Percentiles rank a stretch among this genome's conserved stretches.
These are phyloP conservation scores for Oreonectes daqikongensis DNA, from an alignment of 2,797 vertebrate species.

Conservation along the genomic window DNA sequence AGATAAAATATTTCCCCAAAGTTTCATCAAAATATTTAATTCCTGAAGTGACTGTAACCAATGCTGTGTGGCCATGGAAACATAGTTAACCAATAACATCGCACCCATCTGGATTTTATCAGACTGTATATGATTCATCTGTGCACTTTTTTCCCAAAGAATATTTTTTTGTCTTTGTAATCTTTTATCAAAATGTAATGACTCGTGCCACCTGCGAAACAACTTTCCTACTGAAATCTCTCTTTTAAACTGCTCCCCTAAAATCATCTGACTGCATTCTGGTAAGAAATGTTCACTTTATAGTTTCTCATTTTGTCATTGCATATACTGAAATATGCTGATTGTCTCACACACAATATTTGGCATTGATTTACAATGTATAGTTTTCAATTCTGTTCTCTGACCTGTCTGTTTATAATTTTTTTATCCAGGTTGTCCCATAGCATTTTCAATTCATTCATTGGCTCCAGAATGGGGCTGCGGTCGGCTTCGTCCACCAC, in stretches of 20 bases:
- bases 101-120: not conserved
- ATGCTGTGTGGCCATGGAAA: not conserved
- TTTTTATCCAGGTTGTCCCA: conserved; percentile 93
- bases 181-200: not conserved
- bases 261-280: not conserved
- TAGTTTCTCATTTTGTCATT: no score
- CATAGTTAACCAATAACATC: not conserved
- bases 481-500: conserved; percentile 87
- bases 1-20: not conserved
- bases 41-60: not conserved
- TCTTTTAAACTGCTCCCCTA: no score
- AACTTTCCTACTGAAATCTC: not conserved
- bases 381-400: not conserved
- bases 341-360: no score
- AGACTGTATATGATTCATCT: not conserved
- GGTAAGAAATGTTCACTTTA: no score
- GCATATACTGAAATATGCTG: no score
- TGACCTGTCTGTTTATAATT: conserved; percentile 93
- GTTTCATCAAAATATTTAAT: not conserved
- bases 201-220: not conserved
- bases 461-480: conserved; percentile 87
- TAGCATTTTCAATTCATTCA: conserved; percentile 89
- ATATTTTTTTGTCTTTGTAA: not conserved
- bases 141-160: not conserved
- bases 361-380: no score